phyloP scores from a whole-genome alignment of 2,797 vertebrate genomes.

The Rhynchonycteris naso region DNA sequence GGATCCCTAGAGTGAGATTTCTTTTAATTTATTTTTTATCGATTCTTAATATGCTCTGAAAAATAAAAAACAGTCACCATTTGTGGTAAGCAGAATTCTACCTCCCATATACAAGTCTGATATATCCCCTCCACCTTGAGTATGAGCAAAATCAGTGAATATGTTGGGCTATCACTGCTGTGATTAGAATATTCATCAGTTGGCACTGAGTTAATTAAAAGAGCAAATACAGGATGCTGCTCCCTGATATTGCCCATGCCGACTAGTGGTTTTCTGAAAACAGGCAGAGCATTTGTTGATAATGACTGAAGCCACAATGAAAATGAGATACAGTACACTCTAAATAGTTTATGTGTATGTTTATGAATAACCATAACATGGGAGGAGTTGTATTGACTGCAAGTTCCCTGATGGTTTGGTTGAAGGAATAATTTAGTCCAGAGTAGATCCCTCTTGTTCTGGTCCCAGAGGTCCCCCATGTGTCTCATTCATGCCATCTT shows the following conservation, averaged over 20 bases:
- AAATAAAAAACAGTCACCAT: background rate
- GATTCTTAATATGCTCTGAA: background rate
- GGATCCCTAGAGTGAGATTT: background rate
- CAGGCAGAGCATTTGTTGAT: background rate
- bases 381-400: background rate
- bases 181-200: background rate
- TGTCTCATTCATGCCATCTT: background rate
- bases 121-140: background rate
- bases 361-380: background rate
- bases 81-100: background rate
- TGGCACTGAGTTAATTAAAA: conserved; percentile 40
- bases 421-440: background rate
- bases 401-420: background rate
- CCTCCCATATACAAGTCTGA: background rate
- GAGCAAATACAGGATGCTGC: background rate
- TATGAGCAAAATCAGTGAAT: background rate
- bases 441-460: background rate
- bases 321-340: conserved; percentile 1
- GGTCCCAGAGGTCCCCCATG: background rate
- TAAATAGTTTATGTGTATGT: background rate
- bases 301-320: background rate
- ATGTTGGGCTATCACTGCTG: background rate
- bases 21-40: background rate
- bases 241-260: background rate
- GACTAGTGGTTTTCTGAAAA: conserved; percentile 18